These are phyloP conservation scores for Pterocles orientalis DNA, from an alignment of 2,113 vertebrate genomes.

Conservation along the genomic window DNA sequence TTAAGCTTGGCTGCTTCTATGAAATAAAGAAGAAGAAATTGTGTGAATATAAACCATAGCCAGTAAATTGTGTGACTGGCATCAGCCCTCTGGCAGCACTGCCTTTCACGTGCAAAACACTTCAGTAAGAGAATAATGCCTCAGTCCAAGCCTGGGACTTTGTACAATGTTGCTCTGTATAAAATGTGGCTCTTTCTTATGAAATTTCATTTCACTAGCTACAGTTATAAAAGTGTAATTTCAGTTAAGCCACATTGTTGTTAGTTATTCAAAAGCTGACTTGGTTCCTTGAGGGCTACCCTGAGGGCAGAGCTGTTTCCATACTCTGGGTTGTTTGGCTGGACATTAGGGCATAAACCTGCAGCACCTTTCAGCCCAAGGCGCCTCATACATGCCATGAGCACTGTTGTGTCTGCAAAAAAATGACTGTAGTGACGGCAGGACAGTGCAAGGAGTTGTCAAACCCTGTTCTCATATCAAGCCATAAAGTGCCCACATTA, in stretches of 20 bases:
- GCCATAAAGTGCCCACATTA: no score
- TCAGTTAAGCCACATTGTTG: not conserved
- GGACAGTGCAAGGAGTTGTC: not conserved
- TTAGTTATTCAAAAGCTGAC: not conserved
- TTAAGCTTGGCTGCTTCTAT: not conserved
- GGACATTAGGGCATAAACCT: not conserved
- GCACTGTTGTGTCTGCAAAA: rapidly evolving
- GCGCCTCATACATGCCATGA: rapidly evolving
- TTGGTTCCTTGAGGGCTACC: not conserved
- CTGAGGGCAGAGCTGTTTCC: not conserved
- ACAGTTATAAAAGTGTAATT: not conserved
- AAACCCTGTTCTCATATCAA: not conserved
- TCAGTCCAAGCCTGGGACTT: not conserved
- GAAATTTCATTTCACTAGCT: not conserved
- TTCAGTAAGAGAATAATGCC: not conserved
- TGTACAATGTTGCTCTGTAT: not conserved
- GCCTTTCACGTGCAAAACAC: not conserved
- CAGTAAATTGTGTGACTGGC: not conserved
- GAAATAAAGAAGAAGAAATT: not conserved
- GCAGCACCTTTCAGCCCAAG: not conserved
- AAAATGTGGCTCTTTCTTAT: not conserved
- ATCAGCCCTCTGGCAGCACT: not conserved
- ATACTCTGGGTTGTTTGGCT: not conserved
- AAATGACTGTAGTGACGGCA: not conserved
- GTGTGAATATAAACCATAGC: not conserved